Percentiles rank a stretch among this genome's conserved stretches.
Conservation (phyloP, 2,113 vertebrate species). For the Anolis carolinensis region DNA sequence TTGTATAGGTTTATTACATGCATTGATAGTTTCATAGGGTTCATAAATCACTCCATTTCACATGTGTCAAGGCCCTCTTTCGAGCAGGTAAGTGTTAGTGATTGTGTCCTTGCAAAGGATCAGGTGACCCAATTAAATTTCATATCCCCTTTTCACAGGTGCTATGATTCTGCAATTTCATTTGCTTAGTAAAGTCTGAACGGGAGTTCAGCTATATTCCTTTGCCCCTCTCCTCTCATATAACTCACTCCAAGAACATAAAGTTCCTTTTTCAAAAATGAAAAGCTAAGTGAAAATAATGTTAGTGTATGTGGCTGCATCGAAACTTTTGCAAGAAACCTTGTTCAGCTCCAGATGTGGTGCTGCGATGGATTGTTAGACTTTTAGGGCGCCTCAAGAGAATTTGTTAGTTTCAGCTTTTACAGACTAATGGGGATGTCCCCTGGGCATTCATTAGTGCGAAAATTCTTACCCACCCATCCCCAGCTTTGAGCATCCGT, state of each 20-base stretch:
- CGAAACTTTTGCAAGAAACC: background rate
- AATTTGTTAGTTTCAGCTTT: background rate
- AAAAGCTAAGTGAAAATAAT: background rate
- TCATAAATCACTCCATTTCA: conserved; percentile 58
- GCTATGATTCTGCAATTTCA: conserved; percentile 18
- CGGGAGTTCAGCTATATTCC: conserved; percentile 10
- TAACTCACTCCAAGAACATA: background rate
- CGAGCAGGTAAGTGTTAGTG: rapidly evolving
- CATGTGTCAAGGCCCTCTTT: conserved; percentile 51
- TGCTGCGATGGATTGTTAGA: background rate
- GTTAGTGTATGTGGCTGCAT: background rate
- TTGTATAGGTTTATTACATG: conserved; percentile 47
- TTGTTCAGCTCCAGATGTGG: background rate
- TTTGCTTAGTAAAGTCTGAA: conserved; percentile 37
- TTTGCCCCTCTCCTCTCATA: background rate
- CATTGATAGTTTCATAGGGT: conserved; percentile 43
- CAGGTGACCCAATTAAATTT: conserved; percentile 30
- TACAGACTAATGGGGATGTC: background rate
- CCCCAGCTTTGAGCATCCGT: background rate
- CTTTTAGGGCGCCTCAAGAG: background rate
- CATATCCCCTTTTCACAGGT: conserved; percentile 30
- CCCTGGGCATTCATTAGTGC: conserved; percentile 8
- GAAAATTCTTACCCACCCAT: background rate
- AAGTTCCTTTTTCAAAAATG: background rate
- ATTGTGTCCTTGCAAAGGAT: conserved; percentile 49